These are phyloP conservation scores for Fragum fragum DNA, from an alignment of 2,888 invertebrate species.

Conservation along the genomic window DNA sequence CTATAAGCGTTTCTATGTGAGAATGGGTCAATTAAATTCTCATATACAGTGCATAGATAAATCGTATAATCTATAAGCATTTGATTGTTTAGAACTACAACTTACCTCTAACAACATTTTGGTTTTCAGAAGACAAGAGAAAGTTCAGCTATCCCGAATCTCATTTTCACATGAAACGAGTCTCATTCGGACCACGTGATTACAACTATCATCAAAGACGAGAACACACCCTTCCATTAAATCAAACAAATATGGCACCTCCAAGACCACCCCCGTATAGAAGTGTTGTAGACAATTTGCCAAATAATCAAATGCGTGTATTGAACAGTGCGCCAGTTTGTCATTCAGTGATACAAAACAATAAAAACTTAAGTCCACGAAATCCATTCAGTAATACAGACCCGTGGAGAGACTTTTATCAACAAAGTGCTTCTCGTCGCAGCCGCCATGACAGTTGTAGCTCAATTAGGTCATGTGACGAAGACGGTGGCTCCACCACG, in stretches of 20 bases:
- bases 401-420: constrained; percentile 50
- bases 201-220: constrained; percentile 5
- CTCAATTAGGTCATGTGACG: constrained; percentile 73
- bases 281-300: neutral
- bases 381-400: constrained; percentile 35
- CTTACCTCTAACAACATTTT: too few relatives aligned
- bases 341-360: neutral
- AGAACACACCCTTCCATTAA: constrained; percentile 6
- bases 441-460: constrained; percentile 69
- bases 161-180: constrained; percentile 14
- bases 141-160: constrained; percentile 53
- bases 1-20: too few relatives aligned
- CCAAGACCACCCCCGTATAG: constrained; percentile 19
- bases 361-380: constrained; percentile 20
- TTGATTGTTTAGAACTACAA: too few relatives aligned
- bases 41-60: too few relatives aligned
- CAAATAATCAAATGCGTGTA: neutral
- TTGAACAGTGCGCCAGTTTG: neutral
- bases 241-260: constrained; percentile 7
- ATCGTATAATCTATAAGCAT: too few relatives aligned
- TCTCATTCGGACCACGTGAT: constrained; percentile 25
- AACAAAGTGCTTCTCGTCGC: constrained; percentile 38
- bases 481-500: constrained; percentile 79
- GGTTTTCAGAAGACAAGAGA: constrained; percentile 53
- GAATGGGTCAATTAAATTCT: too few relatives aligned